phyloP scores from a whole-genome alignment of 2,888 invertebrate species.

The Oxyscelio sp. region DNA sequence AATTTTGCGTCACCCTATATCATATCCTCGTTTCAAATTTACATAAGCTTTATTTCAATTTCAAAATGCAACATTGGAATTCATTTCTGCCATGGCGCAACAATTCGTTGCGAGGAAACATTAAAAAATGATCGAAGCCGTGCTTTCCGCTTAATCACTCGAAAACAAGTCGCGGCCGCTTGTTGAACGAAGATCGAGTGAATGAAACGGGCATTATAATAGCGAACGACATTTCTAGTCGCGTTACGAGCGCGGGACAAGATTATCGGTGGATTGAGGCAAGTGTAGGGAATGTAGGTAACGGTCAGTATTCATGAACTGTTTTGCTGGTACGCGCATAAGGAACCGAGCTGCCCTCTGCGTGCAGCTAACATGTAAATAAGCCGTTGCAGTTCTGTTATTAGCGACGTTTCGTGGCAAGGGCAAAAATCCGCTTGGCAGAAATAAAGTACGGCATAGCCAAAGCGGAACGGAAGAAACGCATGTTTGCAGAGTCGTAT shows the following conservation, averaged over 20 bases:
- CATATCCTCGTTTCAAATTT: background rate
- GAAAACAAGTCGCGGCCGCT: background rate
- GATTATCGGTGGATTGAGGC: conserved; percentile 53
- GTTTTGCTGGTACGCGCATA: conserved; percentile 43
- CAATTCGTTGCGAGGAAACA: background rate
- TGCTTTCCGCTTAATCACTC: background rate
- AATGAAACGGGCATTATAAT: conserved; percentile 43
- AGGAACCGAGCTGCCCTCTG: conserved; percentile 63
- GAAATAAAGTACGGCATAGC: conserved; percentile 81
- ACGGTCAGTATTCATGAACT: conserved; percentile 80
- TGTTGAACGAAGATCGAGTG: conserved; percentile 36
- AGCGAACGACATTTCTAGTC: conserved; percentile 59
- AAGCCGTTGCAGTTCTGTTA: conserved; percentile 80
- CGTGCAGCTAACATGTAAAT: conserved; percentile 81
- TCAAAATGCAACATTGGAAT: background rate
- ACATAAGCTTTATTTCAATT: background rate
- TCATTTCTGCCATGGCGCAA: background rate
- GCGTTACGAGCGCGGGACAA: conserved; percentile 45
- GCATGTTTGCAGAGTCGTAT: conserved; percentile 46
- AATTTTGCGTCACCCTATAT: no score
- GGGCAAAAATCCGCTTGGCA: conserved; percentile 79
- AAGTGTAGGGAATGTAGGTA: conserved; percentile 77
- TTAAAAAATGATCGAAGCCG: background rate
- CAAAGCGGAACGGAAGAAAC: conserved; percentile 58
- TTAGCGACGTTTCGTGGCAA: conserved; percentile 80